These are phyloP conservation scores for Kradibia gibbosae DNA, from an alignment of 1,140 invertebrate genomes.

Conservation along the genomic window DNA sequence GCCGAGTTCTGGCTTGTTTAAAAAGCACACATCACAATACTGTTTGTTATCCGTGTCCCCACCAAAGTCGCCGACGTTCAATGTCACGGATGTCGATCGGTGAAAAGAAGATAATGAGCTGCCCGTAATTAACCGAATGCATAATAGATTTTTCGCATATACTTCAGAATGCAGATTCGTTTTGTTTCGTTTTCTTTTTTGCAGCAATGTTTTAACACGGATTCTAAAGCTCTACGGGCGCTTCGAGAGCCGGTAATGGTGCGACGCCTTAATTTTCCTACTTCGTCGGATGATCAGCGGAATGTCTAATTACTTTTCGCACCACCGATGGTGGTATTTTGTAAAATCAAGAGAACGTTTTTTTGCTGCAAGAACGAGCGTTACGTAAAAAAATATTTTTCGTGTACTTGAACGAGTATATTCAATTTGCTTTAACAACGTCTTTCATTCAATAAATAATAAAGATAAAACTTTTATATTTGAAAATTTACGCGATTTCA, in stretches of 20 bases:
- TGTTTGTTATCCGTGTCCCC: constrained; percentile 1
- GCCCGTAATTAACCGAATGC: background rate
- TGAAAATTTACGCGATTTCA: too few relatives aligned
- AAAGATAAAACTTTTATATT: too few relatives aligned
- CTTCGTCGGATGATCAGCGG: background rate
- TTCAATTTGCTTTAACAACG: too few relatives aligned
- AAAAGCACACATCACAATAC: background rate
- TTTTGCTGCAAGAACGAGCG: background rate
- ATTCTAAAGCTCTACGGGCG: too few relatives aligned
- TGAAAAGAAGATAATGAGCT: background rate
- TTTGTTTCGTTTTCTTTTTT: background rate
- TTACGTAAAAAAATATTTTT: background rate
- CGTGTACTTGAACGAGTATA: background rate
- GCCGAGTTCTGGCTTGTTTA: background rate
- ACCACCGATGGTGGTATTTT: background rate
- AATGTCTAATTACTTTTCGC: background rate
- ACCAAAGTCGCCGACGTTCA: background rate
- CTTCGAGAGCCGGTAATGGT: too few relatives aligned
- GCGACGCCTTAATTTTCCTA: too few relatives aligned
- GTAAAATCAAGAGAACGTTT: background rate
- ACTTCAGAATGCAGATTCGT: background rate
- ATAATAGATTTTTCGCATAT: background rate
- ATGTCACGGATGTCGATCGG: constrained; percentile 27
- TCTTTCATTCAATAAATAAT: too few relatives aligned
- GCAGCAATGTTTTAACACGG: too few relatives aligned